These are phyloP conservation scores for Metridium senile DNA, from an alignment of 92 coral and sea anemone species.

Conservation along the genomic window DNA sequence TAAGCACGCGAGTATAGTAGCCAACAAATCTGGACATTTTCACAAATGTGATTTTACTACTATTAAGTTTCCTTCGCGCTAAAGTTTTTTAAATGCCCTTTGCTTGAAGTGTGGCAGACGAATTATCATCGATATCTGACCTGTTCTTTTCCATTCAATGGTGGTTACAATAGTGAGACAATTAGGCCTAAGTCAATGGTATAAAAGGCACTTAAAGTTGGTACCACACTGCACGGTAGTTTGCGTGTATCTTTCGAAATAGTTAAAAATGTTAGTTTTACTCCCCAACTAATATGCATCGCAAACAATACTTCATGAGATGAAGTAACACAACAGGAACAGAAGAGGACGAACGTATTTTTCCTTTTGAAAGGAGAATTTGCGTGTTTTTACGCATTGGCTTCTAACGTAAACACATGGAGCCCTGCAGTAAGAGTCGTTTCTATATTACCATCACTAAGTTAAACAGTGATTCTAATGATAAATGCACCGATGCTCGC, in stretches of 20 bases:
- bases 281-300: neutral
- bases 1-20: neutral
- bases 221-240: neutral
- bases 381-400: neutral
- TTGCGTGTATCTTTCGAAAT: neutral
- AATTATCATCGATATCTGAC: neutral
- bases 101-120: neutral
- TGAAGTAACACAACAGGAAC: conserved; percentile 1
- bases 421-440: no score
- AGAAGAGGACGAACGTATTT: neutral
- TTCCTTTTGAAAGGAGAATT: neutral
- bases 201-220: conserved; percentile 8
- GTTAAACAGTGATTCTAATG: neutral
- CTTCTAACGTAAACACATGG: neutral
- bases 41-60: neutral
- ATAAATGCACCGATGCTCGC: neutral
- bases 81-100: neutral
- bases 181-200: neutral
- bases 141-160: neutral
- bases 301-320: neutral
- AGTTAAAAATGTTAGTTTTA: neutral
- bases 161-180: neutral
- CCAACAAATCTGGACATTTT: neutral
- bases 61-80: neutral
- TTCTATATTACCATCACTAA: neutral